Conservation (phyloP, 2,888 invertebrate species). For the Pyrgus malvae region DNA sequence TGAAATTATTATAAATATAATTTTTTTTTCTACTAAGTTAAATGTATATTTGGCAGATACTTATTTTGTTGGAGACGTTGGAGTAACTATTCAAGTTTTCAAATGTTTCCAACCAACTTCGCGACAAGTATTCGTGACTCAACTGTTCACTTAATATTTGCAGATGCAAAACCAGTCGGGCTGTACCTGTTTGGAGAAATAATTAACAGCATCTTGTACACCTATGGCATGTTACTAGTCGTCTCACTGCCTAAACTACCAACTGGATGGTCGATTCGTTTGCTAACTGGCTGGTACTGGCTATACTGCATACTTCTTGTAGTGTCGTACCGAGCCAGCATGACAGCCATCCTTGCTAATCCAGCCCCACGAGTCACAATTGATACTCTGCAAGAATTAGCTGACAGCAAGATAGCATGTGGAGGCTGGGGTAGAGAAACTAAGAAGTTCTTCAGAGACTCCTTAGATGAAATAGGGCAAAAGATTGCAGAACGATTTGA, state of each 20-base stretch:
- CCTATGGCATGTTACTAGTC: slow-evolving; percentile 90
- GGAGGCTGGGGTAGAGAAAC: slow-evolving; percentile 89
- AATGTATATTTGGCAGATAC: not conserved
- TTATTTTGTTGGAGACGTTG: no score
- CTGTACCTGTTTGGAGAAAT: slow-evolving; percentile 87
- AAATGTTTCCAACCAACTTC: no score
- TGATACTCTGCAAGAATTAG: slow-evolving; percentile 87
- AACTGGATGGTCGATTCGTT: slow-evolving; percentile 89
- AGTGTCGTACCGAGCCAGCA: slow-evolving; percentile 90
- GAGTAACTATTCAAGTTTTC: no score
- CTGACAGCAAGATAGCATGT: slow-evolving; percentile 83
- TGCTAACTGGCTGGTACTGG: slow-evolving; percentile 94
- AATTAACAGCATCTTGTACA: slow-evolving; percentile 88
- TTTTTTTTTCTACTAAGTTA: not conserved
- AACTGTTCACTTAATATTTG: slow-evolving; percentile 38
- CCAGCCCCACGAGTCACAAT: slow-evolving; percentile 90
- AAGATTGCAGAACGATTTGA: slow-evolving; percentile 86
- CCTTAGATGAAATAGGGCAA: slow-evolving; percentile 85
- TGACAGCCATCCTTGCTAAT: slow-evolving; percentile 92
- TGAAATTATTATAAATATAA: no score
- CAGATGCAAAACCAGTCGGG: slow-evolving; percentile 72
- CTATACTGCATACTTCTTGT: slow-evolving; percentile 90
- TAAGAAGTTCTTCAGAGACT: slow-evolving; percentile 85
- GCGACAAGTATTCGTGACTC: not conserved
- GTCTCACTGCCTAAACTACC: slow-evolving; percentile 90